phyloP scores from a whole-genome alignment of 2,113 vertebrate species.

The Tachysurus vachellii region DNA sequence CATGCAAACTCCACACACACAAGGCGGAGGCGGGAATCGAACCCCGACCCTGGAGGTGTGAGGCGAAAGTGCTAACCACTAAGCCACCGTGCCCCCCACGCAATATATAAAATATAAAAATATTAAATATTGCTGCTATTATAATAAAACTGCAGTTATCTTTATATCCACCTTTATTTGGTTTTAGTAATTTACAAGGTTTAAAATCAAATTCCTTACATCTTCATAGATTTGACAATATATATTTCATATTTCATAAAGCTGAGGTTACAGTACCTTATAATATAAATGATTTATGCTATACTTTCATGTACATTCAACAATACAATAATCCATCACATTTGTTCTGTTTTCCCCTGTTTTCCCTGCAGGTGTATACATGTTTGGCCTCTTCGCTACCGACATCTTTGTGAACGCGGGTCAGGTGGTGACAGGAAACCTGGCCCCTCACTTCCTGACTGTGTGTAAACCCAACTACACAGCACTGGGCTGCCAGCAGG shows the following conservation, averaged over 20 bases:
- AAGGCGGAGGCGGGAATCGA: no score
- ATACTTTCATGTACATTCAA: not conserved
- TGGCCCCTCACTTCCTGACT: conserved; percentile 95
- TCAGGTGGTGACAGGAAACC: conserved; percentile 96
- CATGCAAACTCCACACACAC: no score
- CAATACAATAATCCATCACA: not conserved
- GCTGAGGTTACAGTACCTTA: not conserved
- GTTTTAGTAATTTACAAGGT: not conserved
- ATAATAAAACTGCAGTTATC: not conserved
- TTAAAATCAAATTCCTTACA: no score
- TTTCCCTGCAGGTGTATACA: conserved; percentile 86
- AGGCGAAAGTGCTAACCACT: no score
- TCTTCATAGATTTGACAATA: no score
- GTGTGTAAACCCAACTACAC: conserved; percentile 98
- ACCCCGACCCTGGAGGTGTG: no score
- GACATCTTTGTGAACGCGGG: conserved; percentile 99
- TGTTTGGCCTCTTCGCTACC: conserved; percentile 95
- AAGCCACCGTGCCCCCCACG: no score
- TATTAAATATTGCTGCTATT: not conserved
- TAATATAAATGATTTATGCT: not conserved
- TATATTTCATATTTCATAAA: no score
- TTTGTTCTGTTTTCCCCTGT: not conserved
- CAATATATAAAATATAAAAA: not conserved
- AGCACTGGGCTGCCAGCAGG: conserved; percentile 91
- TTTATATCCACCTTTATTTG: not conserved